Conservation (phyloP, 2,797 vertebrate species). For the Sebastes minor region DNA sequence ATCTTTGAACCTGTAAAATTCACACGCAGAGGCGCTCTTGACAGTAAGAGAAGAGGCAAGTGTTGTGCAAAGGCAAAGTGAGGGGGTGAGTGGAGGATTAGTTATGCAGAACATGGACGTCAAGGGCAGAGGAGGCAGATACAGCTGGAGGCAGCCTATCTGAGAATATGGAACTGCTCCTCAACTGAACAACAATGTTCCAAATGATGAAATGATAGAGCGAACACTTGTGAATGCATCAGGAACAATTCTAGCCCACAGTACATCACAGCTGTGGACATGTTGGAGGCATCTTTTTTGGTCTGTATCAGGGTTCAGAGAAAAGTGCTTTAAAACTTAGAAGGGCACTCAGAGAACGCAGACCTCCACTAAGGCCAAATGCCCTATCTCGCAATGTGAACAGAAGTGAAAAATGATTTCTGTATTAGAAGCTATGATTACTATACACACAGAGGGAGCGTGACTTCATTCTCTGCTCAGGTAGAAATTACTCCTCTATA, state of each 20-base stretch:
- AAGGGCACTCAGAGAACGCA: not conserved
- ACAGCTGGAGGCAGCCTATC: conserved; percentile 68
- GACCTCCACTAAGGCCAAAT: not conserved
- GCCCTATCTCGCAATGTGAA: not conserved
- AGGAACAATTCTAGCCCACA: conserved; percentile 18
- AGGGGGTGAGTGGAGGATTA: conserved; percentile 72
- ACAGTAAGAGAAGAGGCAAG: conserved; percentile 65
- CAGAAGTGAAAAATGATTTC: not conserved
- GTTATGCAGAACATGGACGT: conserved; percentile 76
- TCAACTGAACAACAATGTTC: conserved; percentile 61
- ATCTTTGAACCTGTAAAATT: conserved; percentile 77
- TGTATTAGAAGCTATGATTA: no score
- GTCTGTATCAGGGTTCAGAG: not conserved
- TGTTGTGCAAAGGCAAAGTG: conserved; percentile 61
- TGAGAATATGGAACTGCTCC: conserved; percentile 56
- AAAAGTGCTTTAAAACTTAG: not conserved
- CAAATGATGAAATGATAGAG: conserved; percentile 58
- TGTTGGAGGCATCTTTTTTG: not conserved
- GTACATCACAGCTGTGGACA: conserved; percentile 16
- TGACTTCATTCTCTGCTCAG: no score
- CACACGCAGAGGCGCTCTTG: conserved; percentile 62
- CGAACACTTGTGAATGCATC: conserved; percentile 41
- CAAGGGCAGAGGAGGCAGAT: conserved; percentile 77
- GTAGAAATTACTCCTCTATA: no score
- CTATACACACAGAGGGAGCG: no score